Evolutionary conservation across 2,797 vertebrate species (phyloP).

Genomic region (Scolopax rusticola): DNA sequence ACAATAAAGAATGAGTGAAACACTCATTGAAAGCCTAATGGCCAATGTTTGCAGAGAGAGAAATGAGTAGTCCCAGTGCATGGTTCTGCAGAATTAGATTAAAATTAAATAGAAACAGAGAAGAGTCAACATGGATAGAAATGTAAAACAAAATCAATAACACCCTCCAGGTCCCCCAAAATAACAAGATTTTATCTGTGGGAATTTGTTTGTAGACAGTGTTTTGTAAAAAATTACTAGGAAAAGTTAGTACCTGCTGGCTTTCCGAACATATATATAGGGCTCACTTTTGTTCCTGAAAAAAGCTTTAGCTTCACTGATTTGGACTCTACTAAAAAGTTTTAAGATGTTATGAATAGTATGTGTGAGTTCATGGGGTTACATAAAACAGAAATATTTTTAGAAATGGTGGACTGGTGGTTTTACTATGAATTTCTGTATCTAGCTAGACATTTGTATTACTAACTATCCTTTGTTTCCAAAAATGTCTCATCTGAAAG

Average conservation of each 20-base stretch:
- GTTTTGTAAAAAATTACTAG: not conserved
- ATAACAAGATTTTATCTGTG: not conserved
- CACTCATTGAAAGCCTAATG: not conserved
- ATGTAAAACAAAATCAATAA: not conserved
- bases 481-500: not conserved
- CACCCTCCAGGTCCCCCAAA: rapidly evolving
- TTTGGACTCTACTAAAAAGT: not conserved
- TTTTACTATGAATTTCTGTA: not conserved
- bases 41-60: not conserved
- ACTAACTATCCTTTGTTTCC: not conserved
- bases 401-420: not conserved
- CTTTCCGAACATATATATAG: rapidly evolving
- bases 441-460: not conserved
- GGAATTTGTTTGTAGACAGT: not conserved
- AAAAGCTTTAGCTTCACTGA: not conserved
- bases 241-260: not conserved
- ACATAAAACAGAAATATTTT: not conserved
- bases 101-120: not conserved
- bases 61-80: not conserved
- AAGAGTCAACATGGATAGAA: not conserved
- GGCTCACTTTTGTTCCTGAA: not conserved
- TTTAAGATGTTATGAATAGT: not conserved
- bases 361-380: not conserved
- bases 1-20: not conserved
- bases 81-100: not conserved